Conservation (phyloP, 2,113 vertebrate species). For the Phylloscopus trochilus region DNA sequence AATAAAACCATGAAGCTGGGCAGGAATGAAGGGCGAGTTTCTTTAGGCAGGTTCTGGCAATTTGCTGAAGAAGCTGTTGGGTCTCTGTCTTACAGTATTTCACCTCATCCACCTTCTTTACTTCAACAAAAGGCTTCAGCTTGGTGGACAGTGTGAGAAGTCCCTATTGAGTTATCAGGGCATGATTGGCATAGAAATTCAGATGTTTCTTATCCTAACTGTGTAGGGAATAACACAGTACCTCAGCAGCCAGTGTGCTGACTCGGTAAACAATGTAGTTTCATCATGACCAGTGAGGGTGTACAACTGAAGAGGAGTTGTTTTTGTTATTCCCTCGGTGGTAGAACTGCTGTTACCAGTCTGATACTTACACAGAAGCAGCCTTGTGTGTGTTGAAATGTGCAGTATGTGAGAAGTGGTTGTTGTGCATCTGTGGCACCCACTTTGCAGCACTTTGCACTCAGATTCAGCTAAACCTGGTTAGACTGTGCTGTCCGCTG, state of each 20-base stretch:
- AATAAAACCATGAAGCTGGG: not conserved
- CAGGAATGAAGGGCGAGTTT: not conserved
- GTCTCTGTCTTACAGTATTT: slow-evolving; percentile 5
- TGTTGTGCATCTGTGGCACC: slow-evolving; percentile 27
- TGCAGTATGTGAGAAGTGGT: not conserved
- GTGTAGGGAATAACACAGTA: not conserved
- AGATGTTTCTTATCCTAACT: not conserved
- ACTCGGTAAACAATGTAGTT: not conserved
- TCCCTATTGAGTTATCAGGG: not conserved
- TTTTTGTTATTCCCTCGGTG: not conserved
- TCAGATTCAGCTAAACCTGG: not conserved
- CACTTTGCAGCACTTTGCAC: not conserved
- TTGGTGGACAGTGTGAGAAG: not conserved
- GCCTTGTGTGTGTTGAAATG: not conserved
- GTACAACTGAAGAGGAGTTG: not conserved
- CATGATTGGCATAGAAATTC: not conserved
- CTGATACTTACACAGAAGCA: not conserved
- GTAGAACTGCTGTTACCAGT: not conserved
- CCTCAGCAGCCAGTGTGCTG: not conserved
- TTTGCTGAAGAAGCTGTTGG: not conserved
- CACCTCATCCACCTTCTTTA: not conserved
- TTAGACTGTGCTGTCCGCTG: not conserved
- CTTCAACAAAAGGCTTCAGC: not conserved
- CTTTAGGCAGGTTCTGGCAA: not conserved
- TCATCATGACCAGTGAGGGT: not conserved